Conservation (phyloP, 1,140 invertebrate species). For the Hormaphis cornu region DNA sequence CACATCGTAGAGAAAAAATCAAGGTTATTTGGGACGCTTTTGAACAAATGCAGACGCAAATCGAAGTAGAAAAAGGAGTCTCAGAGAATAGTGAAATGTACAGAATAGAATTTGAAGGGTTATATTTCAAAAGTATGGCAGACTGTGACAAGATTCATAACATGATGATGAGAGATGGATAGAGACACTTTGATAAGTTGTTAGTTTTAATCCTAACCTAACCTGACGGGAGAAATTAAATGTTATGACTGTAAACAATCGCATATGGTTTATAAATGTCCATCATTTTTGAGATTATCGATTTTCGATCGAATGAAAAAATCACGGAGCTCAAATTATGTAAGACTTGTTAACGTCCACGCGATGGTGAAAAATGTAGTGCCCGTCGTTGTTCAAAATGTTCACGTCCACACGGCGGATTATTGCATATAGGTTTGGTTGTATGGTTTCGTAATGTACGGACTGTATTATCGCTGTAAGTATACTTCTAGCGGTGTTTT, state of each 20-base stretch:
- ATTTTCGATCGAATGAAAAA: neutral
- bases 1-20: neutral
- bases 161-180: neutral
- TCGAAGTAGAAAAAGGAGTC: neutral
- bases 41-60: neutral
- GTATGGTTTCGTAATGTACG: too few relatives aligned
- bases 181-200: too few relatives aligned
- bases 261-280: neutral
- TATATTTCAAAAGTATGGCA: neutral
- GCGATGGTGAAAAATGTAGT: neutral
- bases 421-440: too few relatives aligned
- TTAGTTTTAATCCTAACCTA: neutral
- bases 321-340: neutral
- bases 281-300: neutral
- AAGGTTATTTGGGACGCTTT: neutral
- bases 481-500: too few relatives aligned
- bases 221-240: neutral
- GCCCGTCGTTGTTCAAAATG: neutral
- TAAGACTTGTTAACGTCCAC: neutral
- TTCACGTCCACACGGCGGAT: neutral
- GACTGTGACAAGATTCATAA: neutral
- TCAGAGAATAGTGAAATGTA: neutral
- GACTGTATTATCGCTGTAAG: too few relatives aligned
- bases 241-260: neutral
- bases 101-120: neutral